Evolutionary conservation across 2,113 vertebrate genomes (phyloP).

Genomic region (Pagrus major): DNA sequence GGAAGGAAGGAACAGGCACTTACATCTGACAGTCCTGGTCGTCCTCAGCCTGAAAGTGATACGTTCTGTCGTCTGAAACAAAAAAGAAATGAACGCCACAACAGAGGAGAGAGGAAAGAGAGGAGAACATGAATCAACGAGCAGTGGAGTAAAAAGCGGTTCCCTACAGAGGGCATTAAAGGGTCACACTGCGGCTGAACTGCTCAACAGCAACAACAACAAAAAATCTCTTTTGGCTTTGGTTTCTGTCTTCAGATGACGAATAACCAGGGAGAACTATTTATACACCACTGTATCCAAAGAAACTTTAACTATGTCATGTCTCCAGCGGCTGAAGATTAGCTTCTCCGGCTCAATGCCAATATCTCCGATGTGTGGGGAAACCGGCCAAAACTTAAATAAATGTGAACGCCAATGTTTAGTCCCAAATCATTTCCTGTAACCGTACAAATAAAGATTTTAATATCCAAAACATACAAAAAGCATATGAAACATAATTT

Average conservation of each 20-base stretch:
- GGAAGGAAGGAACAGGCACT: conserved; percentile 63
- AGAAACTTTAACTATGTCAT: background rate
- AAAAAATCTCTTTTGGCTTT: background rate
- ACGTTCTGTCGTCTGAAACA: conserved; percentile 85
- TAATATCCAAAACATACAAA: too few species aligned
- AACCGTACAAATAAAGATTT: too few species aligned
- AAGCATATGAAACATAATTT: too few species aligned
- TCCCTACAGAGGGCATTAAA: background rate
- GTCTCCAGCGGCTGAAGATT: background rate
- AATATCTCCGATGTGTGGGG: background rate
- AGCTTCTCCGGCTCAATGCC: background rate
- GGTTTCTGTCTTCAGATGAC: conserved; percentile 10
- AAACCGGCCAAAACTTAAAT: background rate
- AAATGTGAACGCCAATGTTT: background rate
- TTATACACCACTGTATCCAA: conserved; percentile 17
- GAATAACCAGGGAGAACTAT: background rate
- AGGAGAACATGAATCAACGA: conserved; percentile 8
- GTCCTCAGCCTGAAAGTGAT: conserved; percentile 89
- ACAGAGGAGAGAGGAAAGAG: background rate
- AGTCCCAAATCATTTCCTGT: too few species aligned
- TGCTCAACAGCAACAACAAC: too few species aligned
- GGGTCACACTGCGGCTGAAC: conserved; percentile 4
- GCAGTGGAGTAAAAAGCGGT: background rate
- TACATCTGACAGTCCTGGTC: conserved; percentile 89
- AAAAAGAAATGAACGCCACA: conserved; percentile 12